These are phyloP conservation scores for Atopsyche davidsoni DNA, from an alignment of 1,140 invertebrate genomes.

Conservation along the genomic window DNA sequence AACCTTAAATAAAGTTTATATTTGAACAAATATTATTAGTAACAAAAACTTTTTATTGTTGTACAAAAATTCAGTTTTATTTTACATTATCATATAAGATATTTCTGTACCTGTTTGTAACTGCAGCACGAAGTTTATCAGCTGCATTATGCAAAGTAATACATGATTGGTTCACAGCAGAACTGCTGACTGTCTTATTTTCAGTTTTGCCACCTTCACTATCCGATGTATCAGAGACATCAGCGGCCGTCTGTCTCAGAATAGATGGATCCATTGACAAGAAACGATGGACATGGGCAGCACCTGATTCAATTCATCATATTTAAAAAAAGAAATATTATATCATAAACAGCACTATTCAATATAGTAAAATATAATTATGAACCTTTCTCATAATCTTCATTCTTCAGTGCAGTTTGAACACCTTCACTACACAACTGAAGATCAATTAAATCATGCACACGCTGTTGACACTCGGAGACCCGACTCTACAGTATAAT, in stretches of 20 bases:
- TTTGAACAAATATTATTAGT: not conserved
- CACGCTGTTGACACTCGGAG: constrained; percentile 88
- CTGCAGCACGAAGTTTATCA: constrained; percentile 54
- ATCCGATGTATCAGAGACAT: constrained; percentile 63
- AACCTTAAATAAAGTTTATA: constrained; percentile 44
- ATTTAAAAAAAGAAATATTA: not conserved
- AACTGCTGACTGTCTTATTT: constrained; percentile 28
- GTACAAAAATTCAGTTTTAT: not conserved
- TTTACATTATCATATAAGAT: not conserved
- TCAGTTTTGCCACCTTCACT: constrained; percentile 28
- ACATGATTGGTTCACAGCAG: constrained; percentile 33
- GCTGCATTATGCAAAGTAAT: constrained; percentile 81
- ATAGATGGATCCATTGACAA: constrained; percentile 91
- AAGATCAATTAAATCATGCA: constrained; percentile 94
- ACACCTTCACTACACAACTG: constrained; percentile 95
- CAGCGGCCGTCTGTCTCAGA: constrained; percentile 69
- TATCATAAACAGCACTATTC: not conserved
- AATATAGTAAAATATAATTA: not conserved
- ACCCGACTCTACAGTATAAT: constrained; percentile 74
- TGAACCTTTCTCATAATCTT: constrained; percentile 79
- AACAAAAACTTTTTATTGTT: not conserved
- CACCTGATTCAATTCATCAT: constrained; percentile 45
- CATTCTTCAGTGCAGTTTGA: constrained; percentile 82
- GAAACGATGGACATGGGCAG: constrained; percentile 91
- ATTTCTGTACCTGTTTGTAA: constrained; percentile 35